Conservation (phyloP, 2,113 vertebrate genomes). For the Indicator maculatus region DNA sequence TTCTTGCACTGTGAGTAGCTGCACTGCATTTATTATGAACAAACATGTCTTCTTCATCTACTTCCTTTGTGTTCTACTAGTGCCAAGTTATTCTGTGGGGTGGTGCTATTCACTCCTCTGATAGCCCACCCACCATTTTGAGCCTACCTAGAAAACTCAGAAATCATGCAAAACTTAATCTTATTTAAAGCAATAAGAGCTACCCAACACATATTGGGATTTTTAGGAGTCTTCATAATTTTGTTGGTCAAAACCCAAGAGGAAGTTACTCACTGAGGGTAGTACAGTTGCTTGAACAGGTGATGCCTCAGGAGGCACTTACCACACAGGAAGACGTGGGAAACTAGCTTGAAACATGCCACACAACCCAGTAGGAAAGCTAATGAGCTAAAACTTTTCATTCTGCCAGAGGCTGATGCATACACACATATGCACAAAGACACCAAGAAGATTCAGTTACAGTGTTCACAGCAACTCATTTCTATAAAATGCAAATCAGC, state of each 20-base stretch:
- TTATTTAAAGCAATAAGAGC: background rate
- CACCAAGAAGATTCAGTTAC: background rate
- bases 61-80: background rate
- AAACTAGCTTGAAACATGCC: conserved; percentile 28
- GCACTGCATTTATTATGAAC: background rate
- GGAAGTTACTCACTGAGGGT: conserved; percentile 8
- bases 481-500: background rate
- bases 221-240: background rate
- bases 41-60: background rate
- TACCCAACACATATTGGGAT: background rate
- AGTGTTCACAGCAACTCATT: background rate
- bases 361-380: background rate
- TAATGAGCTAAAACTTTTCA: background rate
- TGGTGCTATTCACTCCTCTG: background rate
- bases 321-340: background rate
- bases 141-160: background rate
- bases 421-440: background rate
- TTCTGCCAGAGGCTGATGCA: background rate
- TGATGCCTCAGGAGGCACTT: background rate
- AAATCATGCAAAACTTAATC: background rate
- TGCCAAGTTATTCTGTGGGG: background rate
- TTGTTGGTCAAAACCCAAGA: background rate
- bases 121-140: background rate
- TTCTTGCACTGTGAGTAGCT: background rate
- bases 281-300: conserved; percentile 43